Percentiles rank a stretch among this genome's conserved stretches.
Evolutionary conservation across 2,113 vertebrate genomes (phyloP).

Genomic region (Aleadryas rufinucha): DNA sequence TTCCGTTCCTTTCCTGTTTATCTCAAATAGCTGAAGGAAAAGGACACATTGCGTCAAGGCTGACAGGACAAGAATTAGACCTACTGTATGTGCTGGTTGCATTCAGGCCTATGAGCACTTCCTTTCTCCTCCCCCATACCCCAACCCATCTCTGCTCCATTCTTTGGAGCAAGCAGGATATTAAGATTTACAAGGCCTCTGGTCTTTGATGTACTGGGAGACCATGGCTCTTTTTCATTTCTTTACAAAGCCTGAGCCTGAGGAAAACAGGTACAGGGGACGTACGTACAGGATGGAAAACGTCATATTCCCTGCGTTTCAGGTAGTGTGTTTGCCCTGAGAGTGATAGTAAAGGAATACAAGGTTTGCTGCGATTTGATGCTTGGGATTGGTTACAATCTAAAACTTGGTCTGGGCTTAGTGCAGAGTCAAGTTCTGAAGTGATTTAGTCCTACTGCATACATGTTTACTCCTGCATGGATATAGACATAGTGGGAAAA

Average conservation of each 20-base stretch:
- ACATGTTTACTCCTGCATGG: background rate
- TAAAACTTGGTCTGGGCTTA: background rate
- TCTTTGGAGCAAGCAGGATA: slow-evolving; percentile 31
- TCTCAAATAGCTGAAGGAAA: slow-evolving; percentile 64
- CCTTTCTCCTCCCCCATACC: slow-evolving; percentile 5
- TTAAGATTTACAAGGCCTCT: background rate
- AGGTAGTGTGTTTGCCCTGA: background rate
- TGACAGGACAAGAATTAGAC: slow-evolving; percentile 55
- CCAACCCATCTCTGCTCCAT: background rate
- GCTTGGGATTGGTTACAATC: background rate
- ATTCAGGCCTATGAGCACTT: slow-evolving; percentile 19
- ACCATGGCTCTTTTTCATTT: background rate
- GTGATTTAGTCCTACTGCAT: background rate
- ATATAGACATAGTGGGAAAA: background rate
- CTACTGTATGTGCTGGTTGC: slow-evolving; percentile 7
- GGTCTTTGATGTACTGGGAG: slow-evolving; percentile 18
- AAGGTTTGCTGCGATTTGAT: background rate
- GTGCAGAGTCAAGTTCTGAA: background rate
- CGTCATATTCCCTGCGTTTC: background rate
- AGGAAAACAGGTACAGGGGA: background rate
- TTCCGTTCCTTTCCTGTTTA: slow-evolving; percentile 71
- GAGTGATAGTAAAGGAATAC: background rate
- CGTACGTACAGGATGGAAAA: background rate
- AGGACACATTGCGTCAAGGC: slow-evolving; percentile 42
- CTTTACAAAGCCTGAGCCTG: background rate